These are phyloP conservation scores for Operophtera brumata DNA, from an alignment of 2,888 invertebrate species.

Conservation along the genomic window DNA sequence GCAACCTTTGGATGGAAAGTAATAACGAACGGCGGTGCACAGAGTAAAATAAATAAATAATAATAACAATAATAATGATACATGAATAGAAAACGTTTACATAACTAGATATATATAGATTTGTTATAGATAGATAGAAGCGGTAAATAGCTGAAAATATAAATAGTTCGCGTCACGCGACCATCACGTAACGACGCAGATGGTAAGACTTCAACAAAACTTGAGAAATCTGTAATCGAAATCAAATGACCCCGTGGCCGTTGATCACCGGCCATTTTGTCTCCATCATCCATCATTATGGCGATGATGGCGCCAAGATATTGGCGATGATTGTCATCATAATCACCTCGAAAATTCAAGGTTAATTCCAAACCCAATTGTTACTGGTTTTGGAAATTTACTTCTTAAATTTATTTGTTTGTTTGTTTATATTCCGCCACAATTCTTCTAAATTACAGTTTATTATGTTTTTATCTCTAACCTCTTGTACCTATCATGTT, in stretches of 20 bases:
- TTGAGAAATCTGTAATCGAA: slow-evolving; percentile 15
- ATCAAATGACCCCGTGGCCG: slow-evolving; percentile 13
- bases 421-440: background rate
- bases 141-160: background rate
- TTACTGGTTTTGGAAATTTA: background rate
- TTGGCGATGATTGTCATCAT: too few relatives aligned
- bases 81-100: too few relatives aligned
- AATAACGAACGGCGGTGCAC: too few relatives aligned
- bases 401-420: background rate
- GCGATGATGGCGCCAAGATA: too few relatives aligned
- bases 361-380: background rate
- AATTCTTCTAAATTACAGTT: background rate
- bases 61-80: too few relatives aligned
- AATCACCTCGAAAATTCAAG: slow-evolving; percentile 17
- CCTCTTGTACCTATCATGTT: background rate
- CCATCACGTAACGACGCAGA: background rate
- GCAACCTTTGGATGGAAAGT: too few relatives aligned
- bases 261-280: slow-evolving; percentile 3
- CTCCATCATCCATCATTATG: slow-evolving; percentile 3
- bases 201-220: background rate
- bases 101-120: too few relatives aligned
- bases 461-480: background rate
- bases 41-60: too few relatives aligned
- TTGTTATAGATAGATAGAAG: too few relatives aligned
- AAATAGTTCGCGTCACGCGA: background rate